Percentiles rank a stretch among this genome's conserved stretches.
phyloP scores from a whole-genome alignment of 2,888 invertebrate species.

The Nematopogon swammerdamellus region DNA sequence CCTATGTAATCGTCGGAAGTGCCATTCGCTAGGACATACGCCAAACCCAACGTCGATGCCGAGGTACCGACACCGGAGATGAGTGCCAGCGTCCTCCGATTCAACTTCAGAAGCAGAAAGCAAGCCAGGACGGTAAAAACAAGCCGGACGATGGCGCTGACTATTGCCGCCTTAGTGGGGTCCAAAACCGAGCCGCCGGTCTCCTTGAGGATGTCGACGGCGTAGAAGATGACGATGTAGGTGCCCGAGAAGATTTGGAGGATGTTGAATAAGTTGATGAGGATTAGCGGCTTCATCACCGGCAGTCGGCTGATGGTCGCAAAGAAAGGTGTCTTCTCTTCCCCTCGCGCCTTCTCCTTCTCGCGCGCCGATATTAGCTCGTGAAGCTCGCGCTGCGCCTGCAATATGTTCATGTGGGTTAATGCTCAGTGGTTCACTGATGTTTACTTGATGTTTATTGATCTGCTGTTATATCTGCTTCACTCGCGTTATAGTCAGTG shows the following conservation, averaged over 20 bases:
- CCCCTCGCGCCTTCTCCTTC: conserved; percentile 49
- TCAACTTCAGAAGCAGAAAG: conserved; percentile 59
- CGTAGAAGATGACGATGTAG: conserved; percentile 75
- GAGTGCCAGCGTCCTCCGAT: conserved; percentile 63
- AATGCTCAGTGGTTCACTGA: no score
- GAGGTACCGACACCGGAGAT: conserved; percentile 67
- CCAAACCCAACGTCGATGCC: conserved; percentile 59
- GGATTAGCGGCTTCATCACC: conserved; percentile 67
- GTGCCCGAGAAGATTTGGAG: conserved; percentile 74
- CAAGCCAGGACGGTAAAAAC: conserved; percentile 64
- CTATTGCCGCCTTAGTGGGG: conserved; percentile 60
- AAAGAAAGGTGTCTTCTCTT: conserved; percentile 48
- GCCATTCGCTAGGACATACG: conserved; percentile 25
- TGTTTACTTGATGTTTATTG: no score
- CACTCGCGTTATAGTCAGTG: no score
- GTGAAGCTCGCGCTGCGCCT: conserved; percentile 62
- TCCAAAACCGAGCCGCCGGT: conserved; percentile 45
- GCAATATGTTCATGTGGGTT: no score
- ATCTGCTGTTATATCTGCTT: no score
- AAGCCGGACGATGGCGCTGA: conserved; percentile 66
- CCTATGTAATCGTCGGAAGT: conserved; percentile 21
- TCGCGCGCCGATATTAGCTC: conserved; percentile 59
- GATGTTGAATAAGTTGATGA: conserved; percentile 70
- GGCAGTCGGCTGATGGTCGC: conserved; percentile 53
- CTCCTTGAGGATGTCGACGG: conserved; percentile 67